Evolutionary conservation across 2,797 vertebrate species (phyloP).

Genomic region (Cirrhinus molitorella): DNA sequence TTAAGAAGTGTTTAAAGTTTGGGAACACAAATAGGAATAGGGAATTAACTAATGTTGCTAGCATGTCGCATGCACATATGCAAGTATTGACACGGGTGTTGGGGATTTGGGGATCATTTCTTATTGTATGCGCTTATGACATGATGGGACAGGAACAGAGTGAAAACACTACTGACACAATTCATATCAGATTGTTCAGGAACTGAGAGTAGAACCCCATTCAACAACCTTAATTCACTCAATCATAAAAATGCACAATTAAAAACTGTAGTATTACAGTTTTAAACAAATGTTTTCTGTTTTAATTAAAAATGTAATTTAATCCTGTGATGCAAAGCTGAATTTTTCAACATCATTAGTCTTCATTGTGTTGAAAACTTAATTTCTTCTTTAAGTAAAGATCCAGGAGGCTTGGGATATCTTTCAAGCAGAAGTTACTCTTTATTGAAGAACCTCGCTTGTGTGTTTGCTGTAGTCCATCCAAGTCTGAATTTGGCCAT

Average conservation of each 20-base stretch:
- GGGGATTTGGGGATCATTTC: slow-evolving; percentile 26
- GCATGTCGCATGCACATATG: background rate
- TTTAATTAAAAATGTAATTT: background rate
- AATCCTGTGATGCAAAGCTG: background rate
- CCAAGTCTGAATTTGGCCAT: too few species aligned
- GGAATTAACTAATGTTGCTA: slow-evolving; percentile 17
- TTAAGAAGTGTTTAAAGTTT: background rate
- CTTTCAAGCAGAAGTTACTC: too few species aligned
- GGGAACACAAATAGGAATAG: background rate
- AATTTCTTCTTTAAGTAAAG: too few species aligned
- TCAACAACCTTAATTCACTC: background rate
- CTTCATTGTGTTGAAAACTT: background rate
- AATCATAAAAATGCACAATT: background rate
- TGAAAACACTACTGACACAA: background rate
- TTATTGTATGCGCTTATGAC: background rate
- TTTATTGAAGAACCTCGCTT: too few species aligned
- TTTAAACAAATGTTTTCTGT: background rate
- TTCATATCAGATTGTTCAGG: background rate
- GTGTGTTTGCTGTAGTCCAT: too few species aligned
- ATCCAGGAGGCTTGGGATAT: too few species aligned
- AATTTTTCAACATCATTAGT: background rate
- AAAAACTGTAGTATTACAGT: too few species aligned
- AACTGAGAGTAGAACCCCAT: background rate
- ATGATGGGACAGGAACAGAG: slow-evolving; percentile 1
- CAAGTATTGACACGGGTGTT: slow-evolving; percentile 20